These are phyloP conservation scores for Stomatorhinus ivindoensis DNA, from an alignment of 2,113 vertebrate genomes.

Conservation along the genomic window DNA sequence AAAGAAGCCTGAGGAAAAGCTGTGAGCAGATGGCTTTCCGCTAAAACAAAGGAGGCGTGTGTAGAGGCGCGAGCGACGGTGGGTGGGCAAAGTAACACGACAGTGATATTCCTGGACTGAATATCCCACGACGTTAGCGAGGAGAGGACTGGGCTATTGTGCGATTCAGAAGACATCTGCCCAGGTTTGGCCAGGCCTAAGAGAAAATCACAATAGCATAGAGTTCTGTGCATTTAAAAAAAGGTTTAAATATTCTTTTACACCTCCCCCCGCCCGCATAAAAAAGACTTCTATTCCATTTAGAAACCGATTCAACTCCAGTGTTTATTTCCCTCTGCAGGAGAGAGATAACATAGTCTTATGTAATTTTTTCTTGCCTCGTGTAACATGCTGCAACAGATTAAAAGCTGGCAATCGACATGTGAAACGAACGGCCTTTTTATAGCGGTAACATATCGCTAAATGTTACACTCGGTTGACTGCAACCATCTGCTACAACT, in stretches of 20 bases:
- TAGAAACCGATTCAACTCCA: background rate
- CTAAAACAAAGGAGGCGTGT: conserved; percentile 4
- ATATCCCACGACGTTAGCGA: background rate
- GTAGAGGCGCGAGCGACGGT: background rate
- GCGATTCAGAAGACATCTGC: background rate
- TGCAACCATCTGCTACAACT: background rate
- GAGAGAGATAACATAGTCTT: background rate
- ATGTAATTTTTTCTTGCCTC: background rate
- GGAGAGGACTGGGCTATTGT: background rate
- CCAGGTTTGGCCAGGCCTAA: background rate
- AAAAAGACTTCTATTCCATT: background rate
- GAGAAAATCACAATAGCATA: background rate
- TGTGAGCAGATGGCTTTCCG: conserved; percentile 19
- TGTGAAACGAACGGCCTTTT: background rate
- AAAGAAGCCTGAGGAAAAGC: background rate
- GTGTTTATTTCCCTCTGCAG: background rate
- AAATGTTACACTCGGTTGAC: background rate
- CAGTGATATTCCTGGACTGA: background rate
- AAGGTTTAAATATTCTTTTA: background rate
- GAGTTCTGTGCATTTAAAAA: background rate
- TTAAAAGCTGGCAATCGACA: background rate
- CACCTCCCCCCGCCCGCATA: background rate
- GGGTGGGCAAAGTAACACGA: background rate
- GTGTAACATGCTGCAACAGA: background rate
- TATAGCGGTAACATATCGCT: background rate